Percentiles rank a stretch among this genome's conserved stretches.
Conservation (phyloP, 1,140 invertebrate species). For the Thaumatotibia leucotreta region DNA sequence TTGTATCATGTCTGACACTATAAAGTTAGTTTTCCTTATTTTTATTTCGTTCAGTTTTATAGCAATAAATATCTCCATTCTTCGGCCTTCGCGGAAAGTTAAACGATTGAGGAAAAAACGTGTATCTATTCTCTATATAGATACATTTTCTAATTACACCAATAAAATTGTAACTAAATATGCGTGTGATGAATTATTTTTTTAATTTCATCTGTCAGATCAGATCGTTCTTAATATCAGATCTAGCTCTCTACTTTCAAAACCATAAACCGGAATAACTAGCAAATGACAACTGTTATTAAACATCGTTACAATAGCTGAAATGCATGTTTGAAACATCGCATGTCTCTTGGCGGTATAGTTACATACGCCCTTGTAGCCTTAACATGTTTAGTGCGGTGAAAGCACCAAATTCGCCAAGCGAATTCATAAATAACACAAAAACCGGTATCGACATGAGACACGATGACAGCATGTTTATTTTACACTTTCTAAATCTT, state of each 20-base stretch:
- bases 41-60: background rate
- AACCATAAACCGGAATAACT: slow-evolving; percentile 45
- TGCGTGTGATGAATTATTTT: background rate
- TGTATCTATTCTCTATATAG: background rate
- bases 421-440: slow-evolving; percentile 10
- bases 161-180: background rate
- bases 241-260: slow-evolving; percentile 45
- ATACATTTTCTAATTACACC: background rate
- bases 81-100: background rate
- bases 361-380: background rate
- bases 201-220: background rate
- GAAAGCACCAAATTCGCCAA: slow-evolving; percentile 7
- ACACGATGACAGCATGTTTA: background rate
- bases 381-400: slow-evolving; percentile 1
- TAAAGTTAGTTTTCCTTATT: background rate
- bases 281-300: slow-evolving; percentile 36
- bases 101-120: background rate
- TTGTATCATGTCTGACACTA: background rate
- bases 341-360: background rate
- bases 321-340: slow-evolving; percentile 6
- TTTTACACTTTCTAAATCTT: slow-evolving; percentile 8
- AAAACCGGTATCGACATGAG: background rate
- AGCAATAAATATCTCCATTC: background rate
- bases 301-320: slow-evolving; percentile 28
- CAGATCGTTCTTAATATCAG: background rate